These are phyloP conservation scores for Rhorus exstirpatorius DNA, from an alignment of 2,888 invertebrate species.

Conservation along the genomic window DNA sequence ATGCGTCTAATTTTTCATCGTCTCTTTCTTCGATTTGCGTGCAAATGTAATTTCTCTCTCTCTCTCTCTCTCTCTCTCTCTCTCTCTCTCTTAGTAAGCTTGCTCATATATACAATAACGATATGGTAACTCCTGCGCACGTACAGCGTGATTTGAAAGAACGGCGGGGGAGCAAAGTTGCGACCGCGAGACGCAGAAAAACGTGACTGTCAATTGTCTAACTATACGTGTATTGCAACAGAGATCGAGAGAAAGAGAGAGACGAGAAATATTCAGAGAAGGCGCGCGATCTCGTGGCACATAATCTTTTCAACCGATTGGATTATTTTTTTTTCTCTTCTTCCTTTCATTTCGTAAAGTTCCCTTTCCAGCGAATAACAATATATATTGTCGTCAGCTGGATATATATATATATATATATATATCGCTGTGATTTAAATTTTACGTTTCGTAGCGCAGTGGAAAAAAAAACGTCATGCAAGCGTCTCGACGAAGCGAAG, in stretches of 20 bases:
- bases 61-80: slow-evolving; percentile 66
- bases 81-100: slow-evolving; percentile 13
- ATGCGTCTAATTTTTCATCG: slow-evolving; percentile 14
- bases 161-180: slow-evolving; percentile 29
- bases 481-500: slow-evolving; percentile 32
- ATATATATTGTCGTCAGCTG: too few relatives aligned
- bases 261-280: slow-evolving; percentile 5
- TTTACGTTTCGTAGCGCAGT: slow-evolving; percentile 18
- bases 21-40: slow-evolving; percentile 55
- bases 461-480: slow-evolving; percentile 33
- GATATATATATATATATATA: not conserved
- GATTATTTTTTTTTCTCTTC: slow-evolving; percentile 28
- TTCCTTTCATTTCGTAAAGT: slow-evolving; percentile 31
- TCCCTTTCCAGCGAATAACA: slow-evolving; percentile 17
- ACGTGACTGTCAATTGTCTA: slow-evolving; percentile 61
- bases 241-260: slow-evolving; percentile 28
- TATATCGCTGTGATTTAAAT: slow-evolving; percentile 12
- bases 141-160: slow-evolving; percentile 25
- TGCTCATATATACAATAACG: slow-evolving; percentile 1
- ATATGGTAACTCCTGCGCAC: slow-evolving; percentile 9
- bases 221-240: slow-evolving; percentile 52
- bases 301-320: slow-evolving; percentile 42
- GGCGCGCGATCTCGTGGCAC: slow-evolving; percentile 25
- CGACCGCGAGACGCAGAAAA: slow-evolving; percentile 51
- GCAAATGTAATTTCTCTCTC: slow-evolving; percentile 64